Base-by-base conservation (phyloP, 2,113 vertebrate species). In the Mesembrinibis cayennensis region DNA sequence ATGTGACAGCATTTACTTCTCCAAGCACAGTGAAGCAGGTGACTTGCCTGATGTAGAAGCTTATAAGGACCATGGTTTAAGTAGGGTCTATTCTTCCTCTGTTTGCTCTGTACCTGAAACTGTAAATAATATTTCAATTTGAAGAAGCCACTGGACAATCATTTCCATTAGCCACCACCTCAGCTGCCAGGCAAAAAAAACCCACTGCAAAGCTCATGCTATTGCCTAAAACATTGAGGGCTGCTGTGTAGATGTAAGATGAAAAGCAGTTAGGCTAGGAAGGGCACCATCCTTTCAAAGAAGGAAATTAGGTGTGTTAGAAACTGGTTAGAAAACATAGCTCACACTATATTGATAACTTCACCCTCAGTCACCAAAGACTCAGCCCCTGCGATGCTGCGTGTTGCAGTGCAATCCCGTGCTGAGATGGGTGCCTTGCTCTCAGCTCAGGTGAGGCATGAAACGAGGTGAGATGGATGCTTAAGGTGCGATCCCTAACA, bases 391-490 rank as follows among this genome's bases (percentile, higher is more conserved):
- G 17, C 17, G 47, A 59, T 9, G 49, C 49, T 50, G 69, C 2
- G 0, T 9, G 18, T 36, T 40, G 38, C 38, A 45, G 36, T 10
- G 4, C 6, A 26, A 30, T 49, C 18, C 44, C 17, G 27, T 1
- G n/a, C 62, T 7, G 7, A 34, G 21, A 66, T 3, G 27, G 21
- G 49, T 47, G 22, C 23, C 42, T 36, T 18, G 15, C 42, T 67
- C 34, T 53, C 1, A 6, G 56, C 52, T 77, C 7, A 8, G 3
- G 52, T n/a, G 34, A 80, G 12, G 18, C 11, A 58, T 0, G 0
- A 74, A 86, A 52, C 6, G 36, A 87, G 30, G n/a, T 3, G 8
- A 93, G 13, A 32, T 7, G 38, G n/a, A 53, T 55, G 73, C 25
- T 40, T 45, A 49, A 69, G 58, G 19, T 84, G 10, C 1, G 16